A percentile compares a stretch with the other conserved stretches of the same genome.
phyloP scores from a whole-genome alignment of 2,113 vertebrate genomes.

The Melanotaenia duboulayi region DNA sequence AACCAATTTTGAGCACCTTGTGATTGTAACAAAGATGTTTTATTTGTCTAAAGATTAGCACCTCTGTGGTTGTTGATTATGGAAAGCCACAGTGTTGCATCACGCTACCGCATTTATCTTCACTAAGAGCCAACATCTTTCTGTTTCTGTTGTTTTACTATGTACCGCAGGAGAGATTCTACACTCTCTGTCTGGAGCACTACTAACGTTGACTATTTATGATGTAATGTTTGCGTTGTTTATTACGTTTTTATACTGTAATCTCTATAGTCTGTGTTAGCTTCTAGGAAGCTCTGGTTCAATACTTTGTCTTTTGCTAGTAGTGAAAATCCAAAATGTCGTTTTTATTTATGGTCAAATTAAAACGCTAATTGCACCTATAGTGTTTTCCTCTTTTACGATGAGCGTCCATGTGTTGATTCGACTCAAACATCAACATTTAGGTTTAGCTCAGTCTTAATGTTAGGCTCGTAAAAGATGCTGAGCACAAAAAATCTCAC shows the following conservation, averaged over 20 bases:
- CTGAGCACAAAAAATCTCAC: no score
- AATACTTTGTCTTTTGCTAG: slow-evolving; percentile 20
- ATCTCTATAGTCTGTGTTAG: slow-evolving; percentile 51
- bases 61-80: background rate
- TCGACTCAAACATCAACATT: no score
- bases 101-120: slow-evolving; percentile 18
- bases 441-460: no score
- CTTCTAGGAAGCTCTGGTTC: slow-evolving; percentile 69
- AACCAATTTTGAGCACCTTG: slow-evolving; percentile 53
- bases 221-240: slow-evolving; percentile 26
- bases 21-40: slow-evolving; percentile 47
- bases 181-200: slow-evolving; percentile 20
- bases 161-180: slow-evolving; percentile 7
- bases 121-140: slow-evolving; percentile 27
- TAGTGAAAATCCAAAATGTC: slow-evolving; percentile 30
- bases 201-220: slow-evolving; percentile 19
- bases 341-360: slow-evolving; percentile 65
- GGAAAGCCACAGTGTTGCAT: slow-evolving; percentile 2
- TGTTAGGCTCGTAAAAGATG: background rate
- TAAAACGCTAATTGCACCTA: slow-evolving; percentile 37
- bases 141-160: slow-evolving; percentile 6
- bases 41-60: slow-evolving; percentile 33
- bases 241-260: slow-evolving; percentile 50
- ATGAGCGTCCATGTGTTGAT: background rate
- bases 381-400: slow-evolving; percentile 20